Conservation (phyloP, 1,140 invertebrate species). For the Oreohelix idahoensis region DNA sequence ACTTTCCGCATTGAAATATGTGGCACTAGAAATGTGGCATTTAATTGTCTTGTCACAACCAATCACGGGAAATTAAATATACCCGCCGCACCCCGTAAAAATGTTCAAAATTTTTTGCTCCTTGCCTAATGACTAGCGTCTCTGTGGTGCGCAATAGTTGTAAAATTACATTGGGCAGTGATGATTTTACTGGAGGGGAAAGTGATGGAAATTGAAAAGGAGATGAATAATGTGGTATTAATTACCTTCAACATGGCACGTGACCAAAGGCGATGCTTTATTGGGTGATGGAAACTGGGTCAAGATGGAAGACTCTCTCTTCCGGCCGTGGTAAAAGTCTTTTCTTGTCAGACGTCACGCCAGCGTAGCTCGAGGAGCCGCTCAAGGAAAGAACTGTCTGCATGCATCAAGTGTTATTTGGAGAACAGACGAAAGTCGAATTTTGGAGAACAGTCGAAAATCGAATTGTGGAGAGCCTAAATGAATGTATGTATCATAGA, state of each 20-base stretch:
- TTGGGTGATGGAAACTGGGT: not conserved
- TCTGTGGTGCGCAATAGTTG: not conserved
- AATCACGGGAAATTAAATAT: conserved; percentile 18
- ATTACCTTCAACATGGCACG: not conserved
- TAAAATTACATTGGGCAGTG: not conserved
- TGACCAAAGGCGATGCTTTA: not conserved
- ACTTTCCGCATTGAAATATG: not conserved
- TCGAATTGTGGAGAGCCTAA: no score
- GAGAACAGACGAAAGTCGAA: not conserved
- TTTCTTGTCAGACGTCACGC: not conserved
- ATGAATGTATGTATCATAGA: no score
- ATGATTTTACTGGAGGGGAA: not conserved
- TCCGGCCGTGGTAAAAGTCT: conserved; percentile 2
- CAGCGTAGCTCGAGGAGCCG: not conserved
- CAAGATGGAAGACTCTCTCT: not conserved
- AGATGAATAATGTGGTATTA: not conserved
- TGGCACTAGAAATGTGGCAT: not conserved
- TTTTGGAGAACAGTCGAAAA: no score
- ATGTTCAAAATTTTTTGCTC: not conserved
- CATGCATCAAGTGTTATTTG: not conserved
- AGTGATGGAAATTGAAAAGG: not conserved
- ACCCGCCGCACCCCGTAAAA: not conserved
- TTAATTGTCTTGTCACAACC: conserved; percentile 19
- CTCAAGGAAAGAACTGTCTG: not conserved
- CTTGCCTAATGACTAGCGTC: not conserved